Conservation (phyloP, 2,113 vertebrate genomes). For the Anguilla rostrata region DNA sequence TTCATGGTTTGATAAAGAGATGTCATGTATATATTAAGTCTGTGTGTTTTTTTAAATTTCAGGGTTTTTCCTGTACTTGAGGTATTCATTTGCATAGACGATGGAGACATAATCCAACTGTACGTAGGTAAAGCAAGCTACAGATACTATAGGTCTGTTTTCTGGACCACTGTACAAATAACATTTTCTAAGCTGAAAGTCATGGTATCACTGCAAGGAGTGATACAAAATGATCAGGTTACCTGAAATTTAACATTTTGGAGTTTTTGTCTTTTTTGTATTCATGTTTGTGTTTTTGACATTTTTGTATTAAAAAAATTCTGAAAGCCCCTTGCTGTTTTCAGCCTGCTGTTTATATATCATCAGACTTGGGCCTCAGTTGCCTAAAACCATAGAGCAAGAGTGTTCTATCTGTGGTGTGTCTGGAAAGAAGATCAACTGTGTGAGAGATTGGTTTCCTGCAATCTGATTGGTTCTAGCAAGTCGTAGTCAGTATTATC, state of each 20-base stretch:
- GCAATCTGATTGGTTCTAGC: too few relatives aligned
- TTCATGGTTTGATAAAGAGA: not conserved
- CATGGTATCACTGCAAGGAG: not conserved
- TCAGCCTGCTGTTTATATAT: not conserved
- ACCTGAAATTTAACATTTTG: constrained; percentile 32
- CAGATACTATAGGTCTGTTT: constrained; percentile 44
- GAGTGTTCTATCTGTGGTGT: too few relatives aligned
- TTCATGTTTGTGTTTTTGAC: constrained; percentile 30
- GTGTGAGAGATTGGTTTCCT: not conserved
- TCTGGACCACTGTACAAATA: constrained; percentile 40
- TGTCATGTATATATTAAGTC: not conserved
- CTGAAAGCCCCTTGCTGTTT: not conserved
- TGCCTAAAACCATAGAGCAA: not conserved
- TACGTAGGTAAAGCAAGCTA: not conserved
- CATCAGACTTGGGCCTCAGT: too few relatives aligned
- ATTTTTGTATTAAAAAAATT: constrained; percentile 69
- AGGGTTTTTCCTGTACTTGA: not conserved
- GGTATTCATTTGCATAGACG: not conserved
- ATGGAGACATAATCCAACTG: not conserved
- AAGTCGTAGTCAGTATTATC: too few relatives aligned
- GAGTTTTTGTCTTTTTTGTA: constrained; percentile 47
- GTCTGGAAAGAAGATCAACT: too few relatives aligned
- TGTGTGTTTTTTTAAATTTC: not conserved
- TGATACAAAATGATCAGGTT: constrained; percentile 5
- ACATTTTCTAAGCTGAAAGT: constrained; percentile 47